Evolutionary conservation across 2,797 vertebrate genomes (phyloP).

Genomic region (Coendou prehensilis): DNA sequence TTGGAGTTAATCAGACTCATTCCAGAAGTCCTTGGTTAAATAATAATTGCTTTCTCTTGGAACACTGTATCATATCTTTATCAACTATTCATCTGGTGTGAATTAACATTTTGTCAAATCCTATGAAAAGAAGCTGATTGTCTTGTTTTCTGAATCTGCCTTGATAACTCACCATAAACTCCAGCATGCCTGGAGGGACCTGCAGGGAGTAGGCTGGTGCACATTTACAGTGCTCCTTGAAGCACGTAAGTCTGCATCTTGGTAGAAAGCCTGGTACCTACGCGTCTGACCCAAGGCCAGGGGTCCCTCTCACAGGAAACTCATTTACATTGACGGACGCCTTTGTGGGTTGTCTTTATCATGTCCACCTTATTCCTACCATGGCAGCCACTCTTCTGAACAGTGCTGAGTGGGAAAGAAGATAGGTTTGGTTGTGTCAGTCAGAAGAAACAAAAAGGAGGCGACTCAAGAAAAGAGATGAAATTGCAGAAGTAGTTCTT

Average conservation of each 20-base stretch:
- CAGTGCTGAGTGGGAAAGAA: neutral
- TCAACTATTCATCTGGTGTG: neutral
- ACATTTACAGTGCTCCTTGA: neutral
- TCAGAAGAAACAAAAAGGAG: neutral
- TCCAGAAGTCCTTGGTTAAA: neutral
- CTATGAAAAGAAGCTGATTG: neutral
- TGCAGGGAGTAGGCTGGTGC: neutral
- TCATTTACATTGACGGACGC: neutral
- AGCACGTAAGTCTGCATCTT: neutral
- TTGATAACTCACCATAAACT: neutral
- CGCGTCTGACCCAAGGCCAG: neutral
- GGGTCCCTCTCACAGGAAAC: neutral
- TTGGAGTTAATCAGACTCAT: neutral
- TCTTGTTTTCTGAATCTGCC: neutral
- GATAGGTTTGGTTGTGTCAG: no score
- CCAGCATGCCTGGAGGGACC: no score
- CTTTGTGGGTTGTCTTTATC: neutral
- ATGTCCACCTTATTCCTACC: neutral
- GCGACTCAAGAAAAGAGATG: neutral
- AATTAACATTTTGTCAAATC: neutral
- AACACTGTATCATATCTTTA: neutral
- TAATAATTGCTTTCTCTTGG: neutral
- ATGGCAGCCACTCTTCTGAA: neutral
- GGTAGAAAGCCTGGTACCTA: no score
- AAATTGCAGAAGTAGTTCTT: neutral